phyloP scores from a whole-genome alignment of 2,113 vertebrate genomes.

The Panthera leo region DNA sequence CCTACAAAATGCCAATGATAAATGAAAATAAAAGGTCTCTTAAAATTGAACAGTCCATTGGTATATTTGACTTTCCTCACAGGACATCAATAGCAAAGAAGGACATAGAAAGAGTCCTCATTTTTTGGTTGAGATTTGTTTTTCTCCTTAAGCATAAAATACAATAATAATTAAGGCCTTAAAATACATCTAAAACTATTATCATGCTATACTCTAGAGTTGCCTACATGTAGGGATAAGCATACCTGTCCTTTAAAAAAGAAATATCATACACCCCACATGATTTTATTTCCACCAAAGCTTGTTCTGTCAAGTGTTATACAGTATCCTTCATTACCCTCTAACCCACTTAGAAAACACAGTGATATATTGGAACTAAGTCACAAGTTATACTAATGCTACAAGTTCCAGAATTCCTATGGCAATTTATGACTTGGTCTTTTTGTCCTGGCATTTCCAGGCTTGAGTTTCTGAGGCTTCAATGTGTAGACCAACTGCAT shows the following conservation, averaged over 20 bases:
- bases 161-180: conserved; percentile 68
- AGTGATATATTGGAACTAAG: conserved; percentile 24
- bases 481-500: neutral
- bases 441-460: neutral
- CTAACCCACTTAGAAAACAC: conserved; percentile 50
- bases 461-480: neutral
- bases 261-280: neutral
- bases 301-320: conserved; percentile 58
- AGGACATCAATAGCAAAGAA: neutral
- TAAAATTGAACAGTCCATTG: conserved; percentile 65
- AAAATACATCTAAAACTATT: conserved; percentile 70
- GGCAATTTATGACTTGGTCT: neutral
- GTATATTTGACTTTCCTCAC: conserved; percentile 41
- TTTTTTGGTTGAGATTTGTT: conserved; percentile 46
- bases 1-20: neutral
- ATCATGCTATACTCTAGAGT: conserved; percentile 69
- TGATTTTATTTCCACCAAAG: conserved; percentile 51
- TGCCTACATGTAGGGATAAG: conserved; percentile 55
- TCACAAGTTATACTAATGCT: neutral
- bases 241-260: conserved; percentile 65
- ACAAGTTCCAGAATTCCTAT: neutral
- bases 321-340: conserved; percentile 31
- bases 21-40: conserved; percentile 68
- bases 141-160: conserved; percentile 70
- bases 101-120: conserved; percentile 27